phyloP scores from a whole-genome alignment of 2,888 invertebrate species.

The Smittia sp. region DNA sequence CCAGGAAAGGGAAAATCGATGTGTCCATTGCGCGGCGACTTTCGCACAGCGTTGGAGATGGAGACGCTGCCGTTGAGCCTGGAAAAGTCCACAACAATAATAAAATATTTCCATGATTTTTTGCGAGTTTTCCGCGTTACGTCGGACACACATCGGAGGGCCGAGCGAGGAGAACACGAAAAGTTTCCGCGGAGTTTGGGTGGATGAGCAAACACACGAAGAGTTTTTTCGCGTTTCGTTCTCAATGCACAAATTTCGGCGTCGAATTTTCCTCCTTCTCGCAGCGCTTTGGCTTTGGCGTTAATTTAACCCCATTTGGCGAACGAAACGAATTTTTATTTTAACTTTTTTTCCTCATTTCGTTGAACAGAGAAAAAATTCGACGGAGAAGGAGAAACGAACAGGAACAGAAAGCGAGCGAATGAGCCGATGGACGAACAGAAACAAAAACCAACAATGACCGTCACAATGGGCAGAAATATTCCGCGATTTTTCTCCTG shows the following conservation, averaged over 20 bases:
- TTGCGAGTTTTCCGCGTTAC: not conserved
- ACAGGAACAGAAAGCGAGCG: not conserved
- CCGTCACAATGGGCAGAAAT: conserved; percentile 3
- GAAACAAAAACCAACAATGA: conserved; percentile 12
- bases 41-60: too few species aligned
- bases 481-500: not conserved
- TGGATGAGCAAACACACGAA: conserved; percentile 7
- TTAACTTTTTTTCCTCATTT: not conserved
- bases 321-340: conserved; percentile 20
- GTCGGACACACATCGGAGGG: not conserved
- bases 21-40: too few species aligned
- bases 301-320: conserved; percentile 30
- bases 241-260: conserved; percentile 17
- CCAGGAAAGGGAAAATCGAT: too few species aligned
- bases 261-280: conserved; percentile 14
- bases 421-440: not conserved
- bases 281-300: conserved; percentile 14
- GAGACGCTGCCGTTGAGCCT: too few species aligned
- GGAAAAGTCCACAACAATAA: not conserved
- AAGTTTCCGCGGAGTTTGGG: not conserved
- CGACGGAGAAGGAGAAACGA: not conserved
- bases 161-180: not conserved
- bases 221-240: not conserved
- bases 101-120: not conserved
- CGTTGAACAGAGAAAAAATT: not conserved